A percentile compares a stretch with the other conserved stretches of the same genome.
These are phyloP conservation scores for Myoxocephalus aenaeus DNA, from an alignment of 2,797 vertebrate species.

Conservation along the genomic window DNA sequence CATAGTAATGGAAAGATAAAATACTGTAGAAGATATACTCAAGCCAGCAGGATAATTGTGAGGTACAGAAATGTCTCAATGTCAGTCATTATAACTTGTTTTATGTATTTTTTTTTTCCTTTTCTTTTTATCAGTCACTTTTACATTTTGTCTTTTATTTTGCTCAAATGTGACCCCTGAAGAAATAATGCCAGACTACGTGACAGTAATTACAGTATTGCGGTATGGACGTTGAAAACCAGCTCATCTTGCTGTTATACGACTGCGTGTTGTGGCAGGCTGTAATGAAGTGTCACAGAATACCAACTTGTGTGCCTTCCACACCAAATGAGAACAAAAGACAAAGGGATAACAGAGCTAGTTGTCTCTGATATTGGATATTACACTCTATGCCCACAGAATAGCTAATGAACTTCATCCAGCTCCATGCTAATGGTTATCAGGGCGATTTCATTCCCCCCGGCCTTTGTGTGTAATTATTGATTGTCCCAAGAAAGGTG, in stretches of 20 bases:
- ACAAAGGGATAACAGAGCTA: conserved; percentile 72
- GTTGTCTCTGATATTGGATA: conserved; percentile 81
- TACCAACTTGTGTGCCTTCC: conserved; percentile 68
- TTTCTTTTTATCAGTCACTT: conserved; percentile 9
- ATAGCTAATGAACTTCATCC: conserved; percentile 83
- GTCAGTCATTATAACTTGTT: neutral
- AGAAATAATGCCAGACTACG: conserved; percentile 31
- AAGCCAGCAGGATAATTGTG: conserved; percentile 23
- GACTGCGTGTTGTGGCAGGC: conserved; percentile 60
- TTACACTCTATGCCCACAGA: conserved; percentile 72
- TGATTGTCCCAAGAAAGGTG: conserved; percentile 85
- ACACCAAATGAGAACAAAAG: conserved; percentile 73
- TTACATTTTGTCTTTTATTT: conserved; percentile 1
- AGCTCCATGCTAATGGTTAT: conserved; percentile 83
- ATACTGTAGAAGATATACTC: neutral
- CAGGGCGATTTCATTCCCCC: conserved; percentile 79
- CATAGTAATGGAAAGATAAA: conserved; percentile 35
- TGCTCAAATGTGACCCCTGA: conserved; percentile 40
- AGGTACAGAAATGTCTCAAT: conserved; percentile 25
- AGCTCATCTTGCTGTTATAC: conserved; percentile 52
- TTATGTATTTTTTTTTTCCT: neutral
- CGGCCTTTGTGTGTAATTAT: conserved; percentile 84
- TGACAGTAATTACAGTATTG: conserved; percentile 14
- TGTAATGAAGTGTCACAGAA: conserved; percentile 80
- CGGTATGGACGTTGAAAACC: conserved; percentile 27